Base-by-base conservation (phyloP, 2,113 vertebrate species). In the Tetraodon nigroviridis region DNA sequence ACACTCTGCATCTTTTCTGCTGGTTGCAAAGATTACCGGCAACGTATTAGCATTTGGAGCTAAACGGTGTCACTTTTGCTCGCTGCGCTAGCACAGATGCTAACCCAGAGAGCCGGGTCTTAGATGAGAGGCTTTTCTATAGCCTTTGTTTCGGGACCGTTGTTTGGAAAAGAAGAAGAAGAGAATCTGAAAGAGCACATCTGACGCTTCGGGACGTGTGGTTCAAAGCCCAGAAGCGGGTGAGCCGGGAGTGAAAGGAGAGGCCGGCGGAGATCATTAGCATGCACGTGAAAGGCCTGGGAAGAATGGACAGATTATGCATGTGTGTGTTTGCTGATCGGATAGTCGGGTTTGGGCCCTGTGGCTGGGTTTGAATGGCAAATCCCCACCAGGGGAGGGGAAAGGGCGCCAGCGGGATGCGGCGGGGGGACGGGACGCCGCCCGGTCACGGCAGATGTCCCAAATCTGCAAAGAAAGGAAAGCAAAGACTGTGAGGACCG, bases 241-340 rank as follows among this genome's bases (percentile, higher is more conserved):
- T 32, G 65, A 66, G 75, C 71, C 61, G 56, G 44, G 17, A 58
- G 54, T 75, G 71, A 83, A 83, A 70, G 81, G 75, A 81, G 76
- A 51, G 74, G 72, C 74, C 69, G 72, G 53, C 74, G 50, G 52
- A 67, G 80, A 78, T 80, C 74, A 84, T 83, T 86, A 87, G 83
- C 78, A 84, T 80, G 79, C 71, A 78, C 84, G 64, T 75, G 85
- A 88, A 89, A 80, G 61, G 79, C 51, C 40, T 46, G 27, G 60
- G 69, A 72, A 84, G 78, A 88, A 88, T 86, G 75, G 79, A 49
- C 81, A 89, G 90, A 91, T 91, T 90, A 90, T 87, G 84, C 83
- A 79, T 85, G 75, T 85, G 81, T 84, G 77, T 91, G 88, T 91
- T 91, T 90, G 90, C 86, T 71, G 78, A 88, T 86, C 80, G 87